Evolutionary conservation across 1,140 invertebrate genomes (phyloP).

Genomic region (Listronotus oregonensis): DNA sequence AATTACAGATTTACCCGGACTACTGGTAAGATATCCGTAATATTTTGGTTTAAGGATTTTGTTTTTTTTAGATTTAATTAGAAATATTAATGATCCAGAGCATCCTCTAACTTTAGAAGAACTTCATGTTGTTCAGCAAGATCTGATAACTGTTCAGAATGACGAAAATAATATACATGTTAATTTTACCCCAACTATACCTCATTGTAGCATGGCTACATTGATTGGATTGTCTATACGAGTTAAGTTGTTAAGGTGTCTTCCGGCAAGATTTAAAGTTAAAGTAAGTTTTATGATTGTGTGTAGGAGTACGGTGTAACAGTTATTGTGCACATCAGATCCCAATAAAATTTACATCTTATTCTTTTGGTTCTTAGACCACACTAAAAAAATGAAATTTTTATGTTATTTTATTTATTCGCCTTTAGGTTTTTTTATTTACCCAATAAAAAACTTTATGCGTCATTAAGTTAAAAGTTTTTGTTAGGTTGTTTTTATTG

Average conservation of each 20-base stretch:
- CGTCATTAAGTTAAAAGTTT: no score
- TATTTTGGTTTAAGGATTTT: not conserved
- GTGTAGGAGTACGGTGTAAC: no score
- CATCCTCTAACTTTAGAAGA: constrained; percentile 97
- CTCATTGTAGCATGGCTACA: constrained; percentile 99
- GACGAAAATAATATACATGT: constrained; percentile 73
- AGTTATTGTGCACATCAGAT: no score
- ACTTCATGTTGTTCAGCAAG: constrained; percentile 89
- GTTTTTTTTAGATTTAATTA: constrained; percentile 75
- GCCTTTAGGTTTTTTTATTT: no score
- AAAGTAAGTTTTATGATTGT: constrained; percentile 49
- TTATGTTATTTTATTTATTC: no score
- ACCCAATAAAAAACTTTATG: no score
- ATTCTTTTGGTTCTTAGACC: no score
- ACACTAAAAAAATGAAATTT: no score
- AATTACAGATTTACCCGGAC: no score
- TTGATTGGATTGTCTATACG: constrained; percentile 89
- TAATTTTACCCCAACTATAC: constrained; percentile 96
- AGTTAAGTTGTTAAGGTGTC: constrained; percentile 85
- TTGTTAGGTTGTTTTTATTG: no score
- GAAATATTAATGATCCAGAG: constrained; percentile 97
- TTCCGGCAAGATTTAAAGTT: constrained; percentile 89
- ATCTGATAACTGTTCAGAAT: constrained; percentile 78
- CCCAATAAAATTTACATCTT: no score
- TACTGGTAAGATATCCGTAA: no score